Evolutionary conservation across 2,888 invertebrate species (phyloP), one percentile per base, ranked within the genome.

Genomic region (Caenorhabditis uteleia): DNA sequence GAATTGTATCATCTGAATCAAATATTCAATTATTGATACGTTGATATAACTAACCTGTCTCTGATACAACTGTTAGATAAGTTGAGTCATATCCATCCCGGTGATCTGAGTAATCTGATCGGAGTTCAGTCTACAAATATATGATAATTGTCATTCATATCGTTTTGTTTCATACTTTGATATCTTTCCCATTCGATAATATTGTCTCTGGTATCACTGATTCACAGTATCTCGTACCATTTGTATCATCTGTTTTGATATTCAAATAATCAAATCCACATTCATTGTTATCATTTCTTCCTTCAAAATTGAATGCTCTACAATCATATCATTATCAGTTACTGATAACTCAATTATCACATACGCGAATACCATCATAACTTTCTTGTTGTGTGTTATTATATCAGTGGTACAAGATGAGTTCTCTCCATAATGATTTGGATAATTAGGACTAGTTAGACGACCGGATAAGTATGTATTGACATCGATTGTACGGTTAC

Each of bases 401-500:
- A 78, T 16, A 12, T 48, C 54, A 1, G 80, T 81, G 2, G 42
- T 47, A 50, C 80, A 80, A 1, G 74, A 61, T 3, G 55, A 21
- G 53, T 81, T 81, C 46, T 61, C 55, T 31, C 60, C 55, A 48
- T 80, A 81, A 7, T 31, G 34, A n/a, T 73, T 62, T 4, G 80
- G 80, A 49, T 64, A 80, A 59, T 80, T 77, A 1, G 80, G 80
- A 50, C 70, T 74, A 5, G 75, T 77, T 6, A 80, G 36, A 10
- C 75, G 55, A 27, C 78, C 77, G 18, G 70, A 60, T 31, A 51
- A 43, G 20, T 58, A 45, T 10, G 45, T 47, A 6, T 53, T 62
- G 12, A 57, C 62, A 33, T 73, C 61, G 14, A 81, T 72, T 2
- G 78, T 79, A 23, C 82, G 68, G 53, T 82, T 82, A 57, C 82